Percentiles rank a stretch among this genome's conserved stretches.
phyloP scores from a whole-genome alignment of 1,140 invertebrate genomes.

The Dendrolimus kikuchii region DNA sequence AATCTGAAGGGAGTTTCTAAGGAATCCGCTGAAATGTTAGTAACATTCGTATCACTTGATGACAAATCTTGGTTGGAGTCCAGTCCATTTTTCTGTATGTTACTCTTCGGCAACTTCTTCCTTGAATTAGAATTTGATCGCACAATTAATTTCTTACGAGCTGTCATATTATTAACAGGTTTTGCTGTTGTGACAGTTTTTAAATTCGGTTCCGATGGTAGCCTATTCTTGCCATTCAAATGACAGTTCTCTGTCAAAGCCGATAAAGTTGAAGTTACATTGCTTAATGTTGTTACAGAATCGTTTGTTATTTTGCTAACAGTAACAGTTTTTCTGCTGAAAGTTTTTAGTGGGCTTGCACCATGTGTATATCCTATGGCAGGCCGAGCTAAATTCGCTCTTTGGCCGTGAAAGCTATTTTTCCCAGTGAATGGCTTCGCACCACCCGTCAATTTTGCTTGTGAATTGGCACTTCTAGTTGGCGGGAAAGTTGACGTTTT shows the following conservation, averaged over 20 bases:
- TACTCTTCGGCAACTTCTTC: slow-evolving; percentile 57
- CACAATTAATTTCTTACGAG: slow-evolving; percentile 57
- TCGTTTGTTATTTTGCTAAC: slow-evolving; percentile 43
- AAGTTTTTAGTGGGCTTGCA: slow-evolving; percentile 50
- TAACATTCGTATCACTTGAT: slow-evolving; percentile 65
- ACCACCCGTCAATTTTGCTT: slow-evolving; percentile 37
- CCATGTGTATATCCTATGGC: slow-evolving; percentile 43
- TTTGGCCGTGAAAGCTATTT: slow-evolving; percentile 57
- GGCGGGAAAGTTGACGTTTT: slow-evolving; percentile 67
- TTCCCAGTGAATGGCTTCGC: slow-evolving; percentile 56
- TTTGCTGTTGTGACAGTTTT: slow-evolving; percentile 42
- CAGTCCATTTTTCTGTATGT: slow-evolving; percentile 36
- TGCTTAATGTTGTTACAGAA: slow-evolving; percentile 36
- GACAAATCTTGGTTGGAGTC: slow-evolving; percentile 58
- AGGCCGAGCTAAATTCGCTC: slow-evolving; percentile 53
- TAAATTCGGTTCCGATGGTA: slow-evolving; percentile 55
- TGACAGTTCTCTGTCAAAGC: slow-evolving; percentile 64
- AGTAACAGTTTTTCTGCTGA: slow-evolving; percentile 43
- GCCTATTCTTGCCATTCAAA: slow-evolving; percentile 55
- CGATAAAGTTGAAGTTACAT: slow-evolving; percentile 59
- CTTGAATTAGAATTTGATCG: slow-evolving; percentile 54
- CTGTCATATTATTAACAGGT: slow-evolving; percentile 31
- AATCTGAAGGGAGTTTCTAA: slow-evolving; percentile 63
- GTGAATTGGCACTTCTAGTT: slow-evolving; percentile 57
- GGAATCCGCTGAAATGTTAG: slow-evolving; percentile 64